These are phyloP conservation scores for Tympanuchus pallidicinctus DNA, from an alignment of 2,113 vertebrate genomes.

Conservation along the genomic window DNA sequence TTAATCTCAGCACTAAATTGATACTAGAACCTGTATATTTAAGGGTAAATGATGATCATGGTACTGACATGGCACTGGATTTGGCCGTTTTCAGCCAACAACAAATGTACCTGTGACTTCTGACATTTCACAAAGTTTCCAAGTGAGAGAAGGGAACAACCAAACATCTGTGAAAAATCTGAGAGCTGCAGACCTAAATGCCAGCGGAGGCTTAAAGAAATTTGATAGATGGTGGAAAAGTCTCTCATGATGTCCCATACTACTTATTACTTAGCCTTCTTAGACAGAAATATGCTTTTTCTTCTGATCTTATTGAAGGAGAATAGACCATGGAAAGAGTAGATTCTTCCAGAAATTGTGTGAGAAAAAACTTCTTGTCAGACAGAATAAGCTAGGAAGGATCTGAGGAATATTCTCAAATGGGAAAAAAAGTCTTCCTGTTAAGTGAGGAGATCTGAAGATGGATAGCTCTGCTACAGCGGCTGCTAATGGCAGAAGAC, in stretches of 20 bases:
- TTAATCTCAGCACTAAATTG: constrained; percentile 20
- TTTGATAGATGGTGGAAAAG: neutral
- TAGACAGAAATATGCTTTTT: neutral
- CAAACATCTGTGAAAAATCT: neutral
- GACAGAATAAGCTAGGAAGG: neutral
- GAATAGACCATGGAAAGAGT: neutral
- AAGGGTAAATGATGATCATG: neutral
- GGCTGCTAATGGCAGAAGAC: neutral
- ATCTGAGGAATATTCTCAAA: neutral
- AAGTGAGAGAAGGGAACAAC: neutral
- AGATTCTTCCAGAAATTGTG: neutral
- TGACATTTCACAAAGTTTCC: neutral
- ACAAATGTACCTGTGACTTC: neutral
- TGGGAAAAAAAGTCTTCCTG: neutral
- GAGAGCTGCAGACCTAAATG: neutral
- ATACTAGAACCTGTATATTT: neutral
- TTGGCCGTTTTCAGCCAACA: neutral
- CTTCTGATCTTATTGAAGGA: neutral
- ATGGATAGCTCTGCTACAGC: neutral
- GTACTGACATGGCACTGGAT: neutral
- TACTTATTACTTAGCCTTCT: neutral
- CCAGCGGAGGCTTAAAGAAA: neutral
- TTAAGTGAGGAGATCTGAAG: neutral
- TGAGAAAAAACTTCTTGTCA: neutral
- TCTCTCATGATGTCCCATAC: fast-evolving